These are phyloP conservation scores for Tetranychus piercei DNA, from an alignment of 2,888 invertebrate genomes.

Conservation along the genomic window DNA sequence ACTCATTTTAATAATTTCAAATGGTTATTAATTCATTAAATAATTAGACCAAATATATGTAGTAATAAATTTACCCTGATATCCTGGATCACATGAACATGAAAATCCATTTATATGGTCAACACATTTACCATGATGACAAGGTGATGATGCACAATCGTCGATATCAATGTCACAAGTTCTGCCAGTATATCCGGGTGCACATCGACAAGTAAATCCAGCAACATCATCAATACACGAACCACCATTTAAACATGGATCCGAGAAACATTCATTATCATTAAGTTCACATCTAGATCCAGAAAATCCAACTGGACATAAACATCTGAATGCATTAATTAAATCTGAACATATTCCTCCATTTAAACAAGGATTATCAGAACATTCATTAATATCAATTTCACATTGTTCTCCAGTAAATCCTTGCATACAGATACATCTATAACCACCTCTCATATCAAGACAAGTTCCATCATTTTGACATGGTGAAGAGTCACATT, in stretches of 20 bases:
- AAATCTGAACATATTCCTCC: constrained; percentile 31
- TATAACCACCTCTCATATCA: constrained; percentile 83
- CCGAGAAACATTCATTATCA: constrained; percentile 71
- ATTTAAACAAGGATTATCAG: constrained; percentile 56
- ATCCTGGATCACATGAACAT: constrained; percentile 79
- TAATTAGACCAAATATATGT: too few species aligned
- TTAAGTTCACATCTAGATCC: constrained; percentile 66
- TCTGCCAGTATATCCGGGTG: constrained; percentile 50
- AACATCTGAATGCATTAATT: constrained; percentile 35
- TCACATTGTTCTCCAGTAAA: constrained; percentile 34
- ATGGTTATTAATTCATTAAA: background rate
- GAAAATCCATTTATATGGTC: constrained; percentile 80
- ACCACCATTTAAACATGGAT: constrained; percentile 62
- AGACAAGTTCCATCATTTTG: constrained; percentile 85
- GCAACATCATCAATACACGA: constrained; percentile 70
- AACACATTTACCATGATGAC: constrained; percentile 58
- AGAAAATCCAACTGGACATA: constrained; percentile 67
- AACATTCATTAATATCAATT: constrained; percentile 75
- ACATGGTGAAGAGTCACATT: constrained; percentile 79
- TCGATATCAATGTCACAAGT: constrained; percentile 70
- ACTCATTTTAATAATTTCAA: background rate
- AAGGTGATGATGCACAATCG: constrained; percentile 46
- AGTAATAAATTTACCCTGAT: constrained; percentile 54
- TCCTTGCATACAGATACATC: constrained; percentile 88
- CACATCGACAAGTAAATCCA: constrained; percentile 61